These are phyloP conservation scores for Yoshiicerus persimilis DNA, from an alignment of 1,140 invertebrate genomes.

Conservation along the genomic window DNA sequence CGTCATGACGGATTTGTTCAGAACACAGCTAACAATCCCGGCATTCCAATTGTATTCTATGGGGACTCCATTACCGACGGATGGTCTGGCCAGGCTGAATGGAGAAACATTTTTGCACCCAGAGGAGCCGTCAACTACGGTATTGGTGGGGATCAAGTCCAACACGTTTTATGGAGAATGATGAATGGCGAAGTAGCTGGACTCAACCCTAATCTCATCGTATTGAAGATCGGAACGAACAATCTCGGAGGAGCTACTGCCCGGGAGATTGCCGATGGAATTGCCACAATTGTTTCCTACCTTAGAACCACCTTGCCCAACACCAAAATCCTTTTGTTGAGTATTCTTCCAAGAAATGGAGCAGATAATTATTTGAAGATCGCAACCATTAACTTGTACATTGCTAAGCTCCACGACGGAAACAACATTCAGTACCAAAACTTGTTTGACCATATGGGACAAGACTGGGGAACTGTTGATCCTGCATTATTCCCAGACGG, in stretches of 20 bases:
- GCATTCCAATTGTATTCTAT: slow-evolving; percentile 21
- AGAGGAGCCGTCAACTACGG: slow-evolving; percentile 60
- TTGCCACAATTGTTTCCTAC: not conserved
- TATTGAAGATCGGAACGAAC: slow-evolving; percentile 42
- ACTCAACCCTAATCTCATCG: slow-evolving; percentile 54
- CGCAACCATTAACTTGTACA: slow-evolving; percentile 4
- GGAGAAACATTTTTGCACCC: slow-evolving; percentile 20
- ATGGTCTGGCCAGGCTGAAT: slow-evolving; percentile 27
- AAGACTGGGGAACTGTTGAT: not conserved
- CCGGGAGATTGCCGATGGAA: slow-evolving; percentile 14
- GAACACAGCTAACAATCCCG: not conserved
- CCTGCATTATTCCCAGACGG: not conserved
- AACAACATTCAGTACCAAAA: not conserved
- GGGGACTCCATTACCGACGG: slow-evolving; percentile 31
- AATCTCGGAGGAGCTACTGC: not conserved
- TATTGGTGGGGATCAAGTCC: slow-evolving; percentile 62
- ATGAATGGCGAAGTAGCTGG: slow-evolving; percentile 62
- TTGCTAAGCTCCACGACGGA: not conserved
- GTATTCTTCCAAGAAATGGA: not conserved
- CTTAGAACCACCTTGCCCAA: not conserved
- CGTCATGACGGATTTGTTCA: not conserved
- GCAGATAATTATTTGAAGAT: not conserved
- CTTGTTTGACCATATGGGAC: not conserved
- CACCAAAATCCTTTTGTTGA: slow-evolving; percentile 27
- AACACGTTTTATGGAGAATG: slow-evolving; percentile 63